Evolutionary conservation across 1,140 invertebrate genomes (phyloP), one percentile per base, ranked within the genome.

Genomic region (Bombyx mandarina): DNA sequence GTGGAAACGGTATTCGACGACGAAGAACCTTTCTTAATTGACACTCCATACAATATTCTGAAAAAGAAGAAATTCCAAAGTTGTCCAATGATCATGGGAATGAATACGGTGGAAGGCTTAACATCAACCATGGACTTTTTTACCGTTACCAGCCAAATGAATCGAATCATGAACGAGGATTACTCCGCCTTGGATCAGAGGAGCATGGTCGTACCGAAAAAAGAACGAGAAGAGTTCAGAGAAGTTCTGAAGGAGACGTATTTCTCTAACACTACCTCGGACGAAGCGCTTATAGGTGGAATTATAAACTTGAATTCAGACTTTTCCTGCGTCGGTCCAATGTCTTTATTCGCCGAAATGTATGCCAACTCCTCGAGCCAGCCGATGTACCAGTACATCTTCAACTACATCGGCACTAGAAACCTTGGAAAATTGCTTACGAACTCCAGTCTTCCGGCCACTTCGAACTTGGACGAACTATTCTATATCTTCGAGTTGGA

Each of bases 41-140:
- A 89, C 58, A 74, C 79, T 12, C 89, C 89, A 1, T 78, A 77
- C n/a, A 81, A 88, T 56, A 82, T 89, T 2, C 60, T 90, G 2
- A 61, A 62, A 12, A 57, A 71, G 9, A 2, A 76, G 72, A 5
- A 74, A 48, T 1, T 78, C 72, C 26, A 77, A 87, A 49, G 75
- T 88, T 7, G 88, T 89, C 89, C 89, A 1, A 66, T 86, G 6
- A 79, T 90, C 8, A 76, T 89, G 43, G 89, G 89, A n/a, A 64
- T 88, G 6, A 89, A 79, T 42, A 84, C 79, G 6, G 78, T 85
- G 0, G 87, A 86, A 66, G 79, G 74, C 22, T 47, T 87, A n/a
- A 76, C 75, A 1, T 67, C 67, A 43, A 83, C 76, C 3, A 51
- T 87, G 9, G 84, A 87, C 47, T 85, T 82, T 44, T 73, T 79